phyloP scores from a whole-genome alignment of 1,140 invertebrate genomes.

The Arion vulgaris region DNA sequence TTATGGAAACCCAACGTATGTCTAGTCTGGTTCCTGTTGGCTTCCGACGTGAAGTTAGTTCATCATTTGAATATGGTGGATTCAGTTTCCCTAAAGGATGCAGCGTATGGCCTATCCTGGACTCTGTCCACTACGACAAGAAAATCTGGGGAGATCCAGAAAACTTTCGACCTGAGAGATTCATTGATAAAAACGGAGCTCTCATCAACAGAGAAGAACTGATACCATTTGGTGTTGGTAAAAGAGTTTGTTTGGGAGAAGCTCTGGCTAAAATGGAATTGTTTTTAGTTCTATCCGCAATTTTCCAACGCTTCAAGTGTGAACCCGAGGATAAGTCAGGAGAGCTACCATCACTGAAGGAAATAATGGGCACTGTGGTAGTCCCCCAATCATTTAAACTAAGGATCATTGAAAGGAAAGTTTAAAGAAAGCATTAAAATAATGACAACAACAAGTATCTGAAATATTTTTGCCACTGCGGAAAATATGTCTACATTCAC shows the following conservation, averaged over 20 bases:
- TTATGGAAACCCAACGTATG: background rate
- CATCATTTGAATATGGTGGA: background rate
- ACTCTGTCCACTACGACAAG: background rate
- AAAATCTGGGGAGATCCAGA: slow-evolving; percentile 9
- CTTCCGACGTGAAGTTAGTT: background rate
- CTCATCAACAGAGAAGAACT: too few species aligned
- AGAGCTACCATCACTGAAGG: background rate
- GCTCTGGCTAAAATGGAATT: slow-evolving; percentile 2
- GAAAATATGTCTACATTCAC: too few species aligned
- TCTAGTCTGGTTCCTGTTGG: background rate
- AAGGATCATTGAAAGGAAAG: background rate
- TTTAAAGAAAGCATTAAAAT: too few species aligned
- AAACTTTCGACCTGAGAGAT: too few species aligned
- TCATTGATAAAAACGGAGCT: too few species aligned
- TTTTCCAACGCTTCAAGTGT: background rate
- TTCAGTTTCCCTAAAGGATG: background rate
- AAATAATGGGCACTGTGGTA: background rate
- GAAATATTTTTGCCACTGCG: too few species aligned
- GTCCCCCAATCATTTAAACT: background rate
- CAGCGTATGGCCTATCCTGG: background rate
- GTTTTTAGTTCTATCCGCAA: background rate
- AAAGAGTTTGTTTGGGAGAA: background rate
- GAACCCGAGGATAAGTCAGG: background rate
- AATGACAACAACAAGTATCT: too few species aligned
- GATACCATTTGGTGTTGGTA: too few species aligned